These are phyloP conservation scores for Hemicentrotus pulcherrimus DNA, from an alignment of 35 echinoderm and acorn worm species.

Conservation along the genomic window DNA sequence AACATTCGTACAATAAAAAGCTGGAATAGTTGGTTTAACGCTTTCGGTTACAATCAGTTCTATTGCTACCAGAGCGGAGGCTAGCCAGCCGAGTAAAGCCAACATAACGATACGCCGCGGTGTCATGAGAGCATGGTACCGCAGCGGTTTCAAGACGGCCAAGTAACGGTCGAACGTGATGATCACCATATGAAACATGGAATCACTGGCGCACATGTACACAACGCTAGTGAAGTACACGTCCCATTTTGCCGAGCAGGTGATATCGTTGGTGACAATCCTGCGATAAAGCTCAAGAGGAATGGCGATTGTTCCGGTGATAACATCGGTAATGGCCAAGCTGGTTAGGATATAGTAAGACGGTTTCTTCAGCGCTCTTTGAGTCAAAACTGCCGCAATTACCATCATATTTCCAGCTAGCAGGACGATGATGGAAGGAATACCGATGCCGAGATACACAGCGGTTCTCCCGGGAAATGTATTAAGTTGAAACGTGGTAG, in stretches of 20 bases:
- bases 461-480: not conserved
- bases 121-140: slow-evolving; percentile 21
- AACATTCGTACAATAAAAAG: not conserved
- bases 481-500: not conserved
- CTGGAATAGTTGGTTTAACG: not conserved
- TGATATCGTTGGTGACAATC: slow-evolving; percentile 40
- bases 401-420: slow-evolving; percentile 52
- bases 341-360: slow-evolving; percentile 60
- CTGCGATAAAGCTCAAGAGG: slow-evolving; percentile 46
- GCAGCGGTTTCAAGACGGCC: slow-evolving; percentile 27
- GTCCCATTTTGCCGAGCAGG: slow-evolving; percentile 18
- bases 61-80: not conserved
- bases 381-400: slow-evolving; percentile 44
- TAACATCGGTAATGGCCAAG: slow-evolving; percentile 54
- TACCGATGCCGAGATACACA: not conserved
- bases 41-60: not conserved
- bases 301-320: slow-evolving; percentile 45
- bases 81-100: not conserved
- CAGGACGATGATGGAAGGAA: not conserved
- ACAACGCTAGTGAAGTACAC: slow-evolving; percentile 31
- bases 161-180: slow-evolving; percentile 58
- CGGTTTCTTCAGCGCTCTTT: slow-evolving; percentile 49
- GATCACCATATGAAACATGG: slow-evolving; percentile 46
- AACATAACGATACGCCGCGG: not conserved
- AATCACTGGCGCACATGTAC: slow-evolving; percentile 21